phyloP scores from a whole-genome alignment of 1,140 invertebrate genomes.

The Rhagoletis pomonella region DNA sequence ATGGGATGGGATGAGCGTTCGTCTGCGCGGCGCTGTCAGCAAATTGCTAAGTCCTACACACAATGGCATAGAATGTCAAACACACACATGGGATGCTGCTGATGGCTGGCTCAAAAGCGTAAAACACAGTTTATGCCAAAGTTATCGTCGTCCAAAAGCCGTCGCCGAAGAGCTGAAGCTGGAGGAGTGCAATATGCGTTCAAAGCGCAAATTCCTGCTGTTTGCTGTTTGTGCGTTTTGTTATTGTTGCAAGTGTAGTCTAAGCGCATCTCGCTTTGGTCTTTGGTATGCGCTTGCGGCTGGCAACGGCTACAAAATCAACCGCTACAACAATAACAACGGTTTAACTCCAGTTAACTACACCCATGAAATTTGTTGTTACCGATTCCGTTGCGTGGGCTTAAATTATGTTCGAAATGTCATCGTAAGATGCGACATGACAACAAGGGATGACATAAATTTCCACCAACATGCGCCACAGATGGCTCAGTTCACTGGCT shows the following conservation, averaged over 20 bases:
- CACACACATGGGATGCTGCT: neutral
- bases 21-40: constrained; percentile 18
- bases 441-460: constrained; percentile 74
- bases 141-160: constrained; percentile 17
- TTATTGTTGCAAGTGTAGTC: neutral
- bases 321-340: constrained; percentile 43
- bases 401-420: constrained; percentile 74
- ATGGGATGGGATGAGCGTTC: constrained; percentile 31
- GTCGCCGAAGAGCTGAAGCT: neutral
- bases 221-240: neutral
- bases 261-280: constrained; percentile 36
- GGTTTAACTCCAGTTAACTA: constrained; percentile 52
- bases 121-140: constrained; percentile 37
- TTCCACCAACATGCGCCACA: constrained; percentile 71
- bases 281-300: constrained; percentile 26
- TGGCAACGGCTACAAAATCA: constrained; percentile 1
- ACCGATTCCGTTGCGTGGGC: constrained; percentile 66
- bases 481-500: constrained; percentile 29
- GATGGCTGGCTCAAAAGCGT: neutral
- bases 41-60: constrained; percentile 53
- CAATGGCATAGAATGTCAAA: constrained; percentile 35
- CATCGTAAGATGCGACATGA: constrained; percentile 74
- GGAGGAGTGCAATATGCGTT: neutral
- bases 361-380: constrained; percentile 52
- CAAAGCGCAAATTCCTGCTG: constrained; percentile 25